These are phyloP conservation scores for Hemiprocne comata DNA, from an alignment of 2,113 vertebrate genomes.

Conservation along the genomic window DNA sequence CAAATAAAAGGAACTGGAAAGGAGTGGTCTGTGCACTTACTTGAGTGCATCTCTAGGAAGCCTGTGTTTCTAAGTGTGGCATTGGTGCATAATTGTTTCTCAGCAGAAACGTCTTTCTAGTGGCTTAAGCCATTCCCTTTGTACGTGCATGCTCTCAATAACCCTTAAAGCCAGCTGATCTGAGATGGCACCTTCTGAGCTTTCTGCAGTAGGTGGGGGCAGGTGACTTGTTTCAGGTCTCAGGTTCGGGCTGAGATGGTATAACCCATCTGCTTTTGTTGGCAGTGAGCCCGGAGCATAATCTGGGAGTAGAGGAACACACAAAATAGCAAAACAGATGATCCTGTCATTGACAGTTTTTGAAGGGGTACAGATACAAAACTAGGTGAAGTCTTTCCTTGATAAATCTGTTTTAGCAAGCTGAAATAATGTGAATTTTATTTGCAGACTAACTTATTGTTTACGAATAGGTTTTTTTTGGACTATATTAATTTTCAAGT, in stretches of 20 bases:
- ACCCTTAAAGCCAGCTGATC: background rate
- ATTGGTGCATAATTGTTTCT: rapidly evolving
- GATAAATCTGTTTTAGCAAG: rapidly evolving
- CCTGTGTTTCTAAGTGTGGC: background rate
- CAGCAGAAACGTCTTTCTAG: background rate
- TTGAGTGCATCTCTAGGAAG: background rate
- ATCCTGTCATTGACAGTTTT: background rate
- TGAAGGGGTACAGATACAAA: background rate
- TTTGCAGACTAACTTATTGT: background rate
- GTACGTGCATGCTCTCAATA: rapidly evolving
- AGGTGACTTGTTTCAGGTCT: background rate
- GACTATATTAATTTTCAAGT: rapidly evolving
- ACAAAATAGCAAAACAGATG: background rate
- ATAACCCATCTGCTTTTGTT: rapidly evolving
- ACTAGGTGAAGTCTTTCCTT: background rate
- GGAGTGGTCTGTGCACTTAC: rapidly evolving
- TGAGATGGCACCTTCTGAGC: background rate
- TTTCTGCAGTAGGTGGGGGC: background rate
- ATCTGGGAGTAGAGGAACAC: background rate
- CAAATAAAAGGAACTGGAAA: background rate
- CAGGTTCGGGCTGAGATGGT: rapidly evolving
- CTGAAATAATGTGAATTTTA: background rate
- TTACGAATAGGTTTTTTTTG: background rate
- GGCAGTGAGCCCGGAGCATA: no score
- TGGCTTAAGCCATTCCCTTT: background rate